These are phyloP conservation scores for Nicator chloris DNA, from an alignment of 2,113 vertebrate genomes.

Conservation along the genomic window DNA sequence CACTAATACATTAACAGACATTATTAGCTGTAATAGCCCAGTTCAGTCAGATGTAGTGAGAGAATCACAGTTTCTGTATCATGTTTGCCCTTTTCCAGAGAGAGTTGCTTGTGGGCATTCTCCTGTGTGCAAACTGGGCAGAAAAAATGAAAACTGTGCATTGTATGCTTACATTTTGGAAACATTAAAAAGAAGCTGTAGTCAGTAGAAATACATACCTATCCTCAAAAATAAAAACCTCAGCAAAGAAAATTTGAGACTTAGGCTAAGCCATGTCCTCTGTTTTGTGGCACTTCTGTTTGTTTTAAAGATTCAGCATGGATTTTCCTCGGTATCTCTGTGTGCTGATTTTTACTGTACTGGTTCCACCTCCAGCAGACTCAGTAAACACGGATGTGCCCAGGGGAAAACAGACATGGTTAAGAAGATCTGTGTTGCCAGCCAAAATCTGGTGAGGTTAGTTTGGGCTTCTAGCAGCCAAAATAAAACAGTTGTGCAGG, in stretches of 20 bases:
- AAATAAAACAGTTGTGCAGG: conserved; percentile 37
- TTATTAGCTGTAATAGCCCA: not conserved
- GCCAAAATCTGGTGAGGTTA: conserved; percentile 34
- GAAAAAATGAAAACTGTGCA: not conserved
- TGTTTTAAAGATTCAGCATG: not conserved
- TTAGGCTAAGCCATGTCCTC: not conserved
- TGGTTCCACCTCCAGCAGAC: conserved; percentile 14
- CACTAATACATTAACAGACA: not conserved
- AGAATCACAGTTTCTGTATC: not conserved
- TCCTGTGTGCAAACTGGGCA: conserved; percentile 20
- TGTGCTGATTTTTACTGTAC: not conserved
- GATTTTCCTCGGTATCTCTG: not conserved
- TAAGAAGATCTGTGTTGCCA: conserved; percentile 14
- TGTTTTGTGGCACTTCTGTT: conserved; percentile 27
- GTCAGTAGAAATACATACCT: not conserved
- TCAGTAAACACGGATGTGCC: conserved; percentile 28
- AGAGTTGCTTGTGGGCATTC: conserved; percentile 33
- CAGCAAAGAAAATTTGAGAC: not conserved
- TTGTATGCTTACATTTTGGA: not conserved
- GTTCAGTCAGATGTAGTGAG: not conserved
- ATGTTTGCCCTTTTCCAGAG: not conserved
- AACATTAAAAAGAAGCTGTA: conserved; percentile 7
- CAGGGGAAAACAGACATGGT: conserved; percentile 34
- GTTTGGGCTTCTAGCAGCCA: conserved; percentile 41
- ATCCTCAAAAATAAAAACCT: not conserved